Base-by-base conservation (phyloP, 2,113 vertebrate genomes). In the Phyllopteryx taeniolatus region DNA sequence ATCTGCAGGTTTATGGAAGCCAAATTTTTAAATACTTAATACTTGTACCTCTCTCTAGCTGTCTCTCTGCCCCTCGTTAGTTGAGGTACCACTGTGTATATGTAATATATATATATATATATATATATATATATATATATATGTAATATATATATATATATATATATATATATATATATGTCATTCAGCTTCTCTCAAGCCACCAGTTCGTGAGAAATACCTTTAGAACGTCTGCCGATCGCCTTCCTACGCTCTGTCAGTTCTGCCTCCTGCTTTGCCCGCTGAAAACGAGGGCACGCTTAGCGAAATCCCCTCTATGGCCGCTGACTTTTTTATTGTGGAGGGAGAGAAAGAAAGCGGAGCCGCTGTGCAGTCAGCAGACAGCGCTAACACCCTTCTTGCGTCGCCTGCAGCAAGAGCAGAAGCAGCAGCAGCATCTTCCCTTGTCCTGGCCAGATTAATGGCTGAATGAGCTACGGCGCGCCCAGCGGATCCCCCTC, bases 361-460 rank as follows among this genome's bases (percentile, higher is more conserved):
- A 60, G 73, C 82, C 83, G 86, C 82, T 85, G 83, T 88, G 81
- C 82, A 84, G 86, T 90, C 90, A 91, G 92, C 86, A 88, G 83
- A 82, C 79, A 80, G 79, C 79, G 81, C 85, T 86, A 88, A 89
- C 83, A 89, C 84, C 82, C 79, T 79, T 79, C 77, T 89, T 83
- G 79, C 78, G 63, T 83, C 64, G 83, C 83, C 86, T 87, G 87
- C 90, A 89, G 85, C 85, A 33, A 44, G 67, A 70, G 53, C 51
- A 78, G 81, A 78, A 82, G 84, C 79, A 70, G 79, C 67, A 67
- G 79, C 68, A 78, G 83, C 86, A 86, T 83, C 89, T 88, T 83
- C 86, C 74, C 85, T 89, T 87, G 89, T 90, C 84, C 84, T 49
- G 75, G 64, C 57, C 87, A 88, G 91, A 91, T 91, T 91, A 92